Evolutionary conservation across 2,888 invertebrate genomes (phyloP), one percentile per base, ranked within the genome.

Genomic region (Panzeria rudis): DNA sequence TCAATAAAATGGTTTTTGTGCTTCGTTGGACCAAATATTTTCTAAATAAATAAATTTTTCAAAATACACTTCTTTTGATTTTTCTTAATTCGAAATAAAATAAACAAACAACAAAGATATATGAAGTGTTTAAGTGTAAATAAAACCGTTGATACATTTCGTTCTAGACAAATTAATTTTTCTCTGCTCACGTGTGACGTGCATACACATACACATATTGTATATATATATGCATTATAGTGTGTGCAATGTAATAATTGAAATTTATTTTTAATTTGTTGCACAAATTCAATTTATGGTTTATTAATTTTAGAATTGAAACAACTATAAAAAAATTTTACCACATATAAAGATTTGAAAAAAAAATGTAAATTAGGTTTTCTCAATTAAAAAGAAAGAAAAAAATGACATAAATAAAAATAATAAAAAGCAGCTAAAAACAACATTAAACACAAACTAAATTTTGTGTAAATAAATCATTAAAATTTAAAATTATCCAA

Each of bases 61-160:
- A 35, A 59, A 17, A 35, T 9, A 11, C 29, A 54, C 15, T 4
- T 15, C 23, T 50, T 50, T 54, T 54, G 15, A 15, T 15, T 41
- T 38, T 61, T 1, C 3, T 56, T 11, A 35, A 23, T 32, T 52
- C 9, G 29, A 17, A 20, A 56, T 2, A n/a, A 52, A 54, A 52
- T n/a, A 61, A 32, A 44, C 3, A 50, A 62, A 38, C 15, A 6
- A 17, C 8, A 54, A 52, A 54, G 5, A 54, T 41, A 8, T 32
- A 54, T 47, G 41, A 41, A 25, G 52, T 64, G 29, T 66, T 64
- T 47, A 64, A 56, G 66, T 80, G 80, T 72, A 73, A 73, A 73
- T 59, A 73, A 72, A 73, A 64, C 17, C 32, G 52, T 38, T 25
- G 15, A 52, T 38, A 44, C 11, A 79, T 54, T 71, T 41, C n/a